These are phyloP conservation scores for Onchidella celtica DNA, from an alignment of 2,888 invertebrate genomes.

Conservation along the genomic window DNA sequence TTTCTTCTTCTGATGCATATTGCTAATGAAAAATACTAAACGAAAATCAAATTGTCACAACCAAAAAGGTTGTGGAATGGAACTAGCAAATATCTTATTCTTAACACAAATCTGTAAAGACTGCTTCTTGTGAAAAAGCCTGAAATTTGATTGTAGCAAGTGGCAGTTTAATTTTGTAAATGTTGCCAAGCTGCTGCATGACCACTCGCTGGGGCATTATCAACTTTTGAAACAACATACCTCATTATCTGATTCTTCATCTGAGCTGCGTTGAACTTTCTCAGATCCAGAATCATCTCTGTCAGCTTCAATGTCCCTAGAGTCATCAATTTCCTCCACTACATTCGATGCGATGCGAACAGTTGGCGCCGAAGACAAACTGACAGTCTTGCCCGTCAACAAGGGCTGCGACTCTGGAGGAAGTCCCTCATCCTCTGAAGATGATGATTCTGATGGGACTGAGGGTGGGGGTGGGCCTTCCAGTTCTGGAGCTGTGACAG, in stretches of 20 bases:
- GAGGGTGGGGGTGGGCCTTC: slow-evolving; percentile 59
- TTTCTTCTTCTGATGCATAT: no score
- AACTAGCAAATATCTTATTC: no score
- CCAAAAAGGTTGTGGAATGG: no score
- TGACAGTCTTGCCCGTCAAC: slow-evolving; percentile 65
- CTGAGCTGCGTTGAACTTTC: slow-evolving; percentile 33
- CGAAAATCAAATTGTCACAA: no score
- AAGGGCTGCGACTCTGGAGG: slow-evolving; percentile 69
- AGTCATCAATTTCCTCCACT: slow-evolving; percentile 54
- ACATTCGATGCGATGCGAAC: slow-evolving; percentile 46
- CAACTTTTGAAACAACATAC: no score
- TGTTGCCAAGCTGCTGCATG: no score
- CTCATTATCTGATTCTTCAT: slow-evolving; percentile 48
- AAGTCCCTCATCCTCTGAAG: slow-evolving; percentile 65
- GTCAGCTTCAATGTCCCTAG: slow-evolving; percentile 53
- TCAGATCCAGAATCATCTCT: slow-evolving; percentile 48
- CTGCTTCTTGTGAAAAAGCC: no score
- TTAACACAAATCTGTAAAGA: no score
- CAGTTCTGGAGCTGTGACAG: slow-evolving; percentile 66
- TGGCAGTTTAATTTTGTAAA: no score
- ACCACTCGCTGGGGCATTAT: no score
- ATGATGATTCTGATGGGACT: slow-evolving; percentile 55
- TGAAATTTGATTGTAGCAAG: no score
- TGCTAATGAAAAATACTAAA: no score
- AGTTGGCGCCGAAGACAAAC: slow-evolving; percentile 57